Conservation (phyloP, 2,113 vertebrate species). For the Junco hyemalis region DNA sequence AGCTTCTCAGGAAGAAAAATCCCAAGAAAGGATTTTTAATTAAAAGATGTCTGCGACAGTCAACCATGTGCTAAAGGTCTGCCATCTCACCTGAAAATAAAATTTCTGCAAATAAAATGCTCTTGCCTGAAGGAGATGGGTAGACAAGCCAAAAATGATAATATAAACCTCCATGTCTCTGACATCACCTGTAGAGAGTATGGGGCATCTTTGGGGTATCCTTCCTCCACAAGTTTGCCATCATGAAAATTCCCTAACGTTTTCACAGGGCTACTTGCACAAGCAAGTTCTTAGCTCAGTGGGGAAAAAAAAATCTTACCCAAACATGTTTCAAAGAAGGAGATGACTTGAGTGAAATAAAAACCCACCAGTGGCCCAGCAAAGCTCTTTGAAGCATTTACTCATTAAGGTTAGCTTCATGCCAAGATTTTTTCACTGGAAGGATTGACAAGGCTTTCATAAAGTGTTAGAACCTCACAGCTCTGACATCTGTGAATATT, state of each 20-base stretch:
- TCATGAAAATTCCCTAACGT: background rate
- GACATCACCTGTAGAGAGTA: background rate
- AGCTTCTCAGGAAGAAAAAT: no score
- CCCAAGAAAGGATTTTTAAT: no score
- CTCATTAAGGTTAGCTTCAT: fast-evolving
- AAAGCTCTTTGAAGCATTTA: background rate
- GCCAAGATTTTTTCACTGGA: background rate
- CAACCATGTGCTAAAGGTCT: background rate
- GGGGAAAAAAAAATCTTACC: background rate
- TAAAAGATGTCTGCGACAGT: no score
- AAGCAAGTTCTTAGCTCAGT: background rate
- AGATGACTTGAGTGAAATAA: background rate
- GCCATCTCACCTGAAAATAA: background rate
- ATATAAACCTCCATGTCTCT: background rate
- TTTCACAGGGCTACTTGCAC: background rate
- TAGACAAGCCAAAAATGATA: background rate
- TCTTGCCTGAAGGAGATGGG: background rate
- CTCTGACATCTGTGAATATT: background rate
- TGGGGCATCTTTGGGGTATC: background rate
- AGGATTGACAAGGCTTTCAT: background rate
- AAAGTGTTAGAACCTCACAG: background rate
- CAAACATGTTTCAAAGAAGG: background rate
- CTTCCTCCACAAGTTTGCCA: background rate
- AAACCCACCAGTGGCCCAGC: background rate
- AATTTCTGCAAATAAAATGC: background rate